A percentile compares a stretch with the other conserved stretches of the same genome.
These are phyloP conservation scores for Synodontis membranacea DNA, from an alignment of 2,113 vertebrate genomes.

Conservation along the genomic window DNA sequence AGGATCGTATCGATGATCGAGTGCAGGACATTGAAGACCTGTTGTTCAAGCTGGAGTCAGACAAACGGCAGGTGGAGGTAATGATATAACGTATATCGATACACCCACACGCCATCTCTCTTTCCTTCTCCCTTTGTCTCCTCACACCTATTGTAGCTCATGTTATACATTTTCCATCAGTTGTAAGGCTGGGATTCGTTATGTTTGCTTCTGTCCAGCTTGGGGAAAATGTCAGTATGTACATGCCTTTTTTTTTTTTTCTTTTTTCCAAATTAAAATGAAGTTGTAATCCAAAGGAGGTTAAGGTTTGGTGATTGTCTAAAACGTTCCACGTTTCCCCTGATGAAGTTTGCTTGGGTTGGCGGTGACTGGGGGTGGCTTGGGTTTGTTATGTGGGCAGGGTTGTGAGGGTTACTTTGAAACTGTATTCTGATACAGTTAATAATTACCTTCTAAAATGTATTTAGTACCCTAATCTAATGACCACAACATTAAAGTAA, in stretches of 20 bases:
- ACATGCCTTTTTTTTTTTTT: background rate
- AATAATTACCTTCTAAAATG: too few relatives aligned
- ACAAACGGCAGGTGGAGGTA: slow-evolving; percentile 95
- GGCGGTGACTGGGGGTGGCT: too few relatives aligned
- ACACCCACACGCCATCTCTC: slow-evolving; percentile 21
- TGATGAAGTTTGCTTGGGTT: too few relatives aligned
- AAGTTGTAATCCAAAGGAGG: background rate
- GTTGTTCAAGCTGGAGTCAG: slow-evolving; percentile 91
- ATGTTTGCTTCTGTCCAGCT: background rate
- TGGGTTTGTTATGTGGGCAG: too few relatives aligned
- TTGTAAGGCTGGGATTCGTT: background rate
- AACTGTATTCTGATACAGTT: too few relatives aligned
- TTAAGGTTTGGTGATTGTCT: too few relatives aligned
- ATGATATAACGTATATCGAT: slow-evolving; percentile 27
- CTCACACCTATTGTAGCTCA: background rate
- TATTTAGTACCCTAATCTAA: too few relatives aligned
- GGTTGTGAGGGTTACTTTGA: too few relatives aligned
- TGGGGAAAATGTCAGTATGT: background rate
- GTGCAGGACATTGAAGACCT: slow-evolving; percentile 97
- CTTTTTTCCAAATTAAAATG: background rate
- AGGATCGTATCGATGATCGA: slow-evolving; percentile 90
- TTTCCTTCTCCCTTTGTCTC: background rate
- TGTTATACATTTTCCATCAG: background rate
- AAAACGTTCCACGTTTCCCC: too few relatives aligned
- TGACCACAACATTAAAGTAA: too few relatives aligned